Conservation (phyloP, 2,888 invertebrate genomes). For the Andrena trimmerana region DNA sequence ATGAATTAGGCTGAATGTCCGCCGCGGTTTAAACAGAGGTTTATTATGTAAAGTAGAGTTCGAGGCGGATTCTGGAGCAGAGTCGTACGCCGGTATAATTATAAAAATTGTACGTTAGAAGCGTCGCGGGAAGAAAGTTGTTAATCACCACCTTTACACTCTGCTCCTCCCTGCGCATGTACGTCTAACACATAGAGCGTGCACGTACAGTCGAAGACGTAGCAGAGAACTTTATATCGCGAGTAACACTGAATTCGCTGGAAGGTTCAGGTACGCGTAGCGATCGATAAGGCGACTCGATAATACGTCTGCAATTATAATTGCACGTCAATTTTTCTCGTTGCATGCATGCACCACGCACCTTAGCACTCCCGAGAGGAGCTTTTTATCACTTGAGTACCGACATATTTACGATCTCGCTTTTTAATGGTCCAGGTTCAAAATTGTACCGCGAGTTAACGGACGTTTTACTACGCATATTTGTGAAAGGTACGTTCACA, state of each 20-base stretch:
- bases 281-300: slow-evolving; percentile 5
- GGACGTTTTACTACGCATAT: neutral
- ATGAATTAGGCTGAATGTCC: slow-evolving; percentile 67
- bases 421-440: slow-evolving; percentile 12
- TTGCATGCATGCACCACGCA: slow-evolving; percentile 29
- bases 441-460: slow-evolving; percentile 12
- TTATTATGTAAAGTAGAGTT: slow-evolving; percentile 49
- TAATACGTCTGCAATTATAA: slow-evolving; percentile 23
- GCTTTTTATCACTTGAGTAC: slow-evolving; percentile 22
- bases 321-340: slow-evolving; percentile 22
- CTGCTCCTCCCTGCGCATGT: slow-evolving; percentile 4
- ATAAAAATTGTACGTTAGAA: slow-evolving; percentile 5
- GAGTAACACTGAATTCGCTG: slow-evolving; percentile 9
- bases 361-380: slow-evolving; percentile 19
- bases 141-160: slow-evolving; percentile 17
- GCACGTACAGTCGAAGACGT: slow-evolving; percentile 5
- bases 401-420: slow-evolving; percentile 9
- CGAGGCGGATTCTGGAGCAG: slow-evolving; percentile 39
- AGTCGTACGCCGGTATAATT: slow-evolving; percentile 16
- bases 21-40: slow-evolving; percentile 34
- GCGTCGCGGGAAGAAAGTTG: neutral
- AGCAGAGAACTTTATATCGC: slow-evolving; percentile 15
- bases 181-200: neutral
- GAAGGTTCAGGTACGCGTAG: slow-evolving; percentile 15
- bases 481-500: slow-evolving; percentile 17